phyloP scores from a whole-genome alignment of 2,113 vertebrate genomes.

The Ciconia boyciana region DNA sequence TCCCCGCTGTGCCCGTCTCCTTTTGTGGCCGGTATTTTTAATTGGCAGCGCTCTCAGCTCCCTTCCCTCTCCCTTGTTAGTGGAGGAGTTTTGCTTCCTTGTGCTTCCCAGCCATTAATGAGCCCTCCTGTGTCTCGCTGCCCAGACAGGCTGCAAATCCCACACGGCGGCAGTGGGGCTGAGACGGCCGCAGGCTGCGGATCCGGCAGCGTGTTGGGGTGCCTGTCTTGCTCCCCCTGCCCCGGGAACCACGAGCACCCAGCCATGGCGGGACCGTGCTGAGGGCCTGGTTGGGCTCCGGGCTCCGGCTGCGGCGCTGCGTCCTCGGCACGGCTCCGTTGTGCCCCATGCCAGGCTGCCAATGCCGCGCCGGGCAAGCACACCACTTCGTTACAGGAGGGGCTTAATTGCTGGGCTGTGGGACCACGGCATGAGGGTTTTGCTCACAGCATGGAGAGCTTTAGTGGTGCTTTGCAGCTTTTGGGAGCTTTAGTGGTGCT shows the following conservation, averaged over 20 bases:
- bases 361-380: background rate
- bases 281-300: background rate
- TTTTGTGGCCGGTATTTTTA: background rate
- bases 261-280: rapidly evolving
- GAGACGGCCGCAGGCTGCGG: rapidly evolving
- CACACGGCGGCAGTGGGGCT: rapidly evolving
- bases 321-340: rapidly evolving
- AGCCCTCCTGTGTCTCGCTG: background rate
- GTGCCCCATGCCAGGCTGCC: background rate
- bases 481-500: too few relatives aligned
- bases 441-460: background rate
- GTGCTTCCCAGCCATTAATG: background rate
- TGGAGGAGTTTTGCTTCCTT: background rate
- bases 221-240: background rate
- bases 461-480: too few relatives aligned
- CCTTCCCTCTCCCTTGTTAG: background rate
- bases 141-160: background rate
- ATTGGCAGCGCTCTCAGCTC: background rate
- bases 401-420: background rate
- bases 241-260: background rate
- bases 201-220: rapidly evolving
- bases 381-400: background rate
- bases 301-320: background rate
- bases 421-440: background rate
- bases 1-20: background rate